Conservation (phyloP, 2,797 vertebrate genomes). For the Sebastes trivittatus region DNA sequence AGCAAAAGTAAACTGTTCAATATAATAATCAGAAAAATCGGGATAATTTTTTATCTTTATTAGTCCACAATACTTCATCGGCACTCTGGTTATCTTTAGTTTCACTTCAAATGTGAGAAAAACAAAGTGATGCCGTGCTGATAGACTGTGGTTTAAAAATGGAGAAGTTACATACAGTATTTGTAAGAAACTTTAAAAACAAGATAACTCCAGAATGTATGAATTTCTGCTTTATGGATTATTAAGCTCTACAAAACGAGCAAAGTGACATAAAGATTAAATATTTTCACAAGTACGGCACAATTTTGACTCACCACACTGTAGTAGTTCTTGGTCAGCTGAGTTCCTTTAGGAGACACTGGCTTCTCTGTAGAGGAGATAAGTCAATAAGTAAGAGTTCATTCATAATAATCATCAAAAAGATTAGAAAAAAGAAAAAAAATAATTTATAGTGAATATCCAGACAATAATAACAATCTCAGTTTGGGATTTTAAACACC, state of each 20-base stretch:
- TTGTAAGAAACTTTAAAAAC: not conserved
- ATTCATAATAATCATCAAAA: not conserved
- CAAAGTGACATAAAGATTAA: not conserved
- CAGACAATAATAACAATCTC: not conserved
- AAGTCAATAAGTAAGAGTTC: not conserved
- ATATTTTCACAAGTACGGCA: not conserved
- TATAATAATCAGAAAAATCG: not conserved
- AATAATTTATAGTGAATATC: not conserved
- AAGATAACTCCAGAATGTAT: not conserved
- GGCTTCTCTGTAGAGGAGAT: constrained; percentile 86
- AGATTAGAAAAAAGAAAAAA: not conserved
- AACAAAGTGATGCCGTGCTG: not conserved
- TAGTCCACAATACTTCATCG: not conserved
- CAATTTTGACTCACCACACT: constrained; percentile 86
- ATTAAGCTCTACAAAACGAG: not conserved
- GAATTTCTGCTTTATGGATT: not conserved
- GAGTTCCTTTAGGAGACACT: constrained; percentile 91
- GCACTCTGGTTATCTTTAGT: not conserved
- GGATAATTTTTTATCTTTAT: not conserved
- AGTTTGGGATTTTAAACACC: not conserved
- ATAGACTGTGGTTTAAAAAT: not conserved
- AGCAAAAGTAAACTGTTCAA: not conserved
- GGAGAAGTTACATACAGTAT: not conserved
- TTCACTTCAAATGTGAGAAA: not conserved
- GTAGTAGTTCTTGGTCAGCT: constrained; percentile 98